These are phyloP conservation scores for Eilema sororculum DNA, from an alignment of 2,888 invertebrate genomes.

Conservation along the genomic window DNA sequence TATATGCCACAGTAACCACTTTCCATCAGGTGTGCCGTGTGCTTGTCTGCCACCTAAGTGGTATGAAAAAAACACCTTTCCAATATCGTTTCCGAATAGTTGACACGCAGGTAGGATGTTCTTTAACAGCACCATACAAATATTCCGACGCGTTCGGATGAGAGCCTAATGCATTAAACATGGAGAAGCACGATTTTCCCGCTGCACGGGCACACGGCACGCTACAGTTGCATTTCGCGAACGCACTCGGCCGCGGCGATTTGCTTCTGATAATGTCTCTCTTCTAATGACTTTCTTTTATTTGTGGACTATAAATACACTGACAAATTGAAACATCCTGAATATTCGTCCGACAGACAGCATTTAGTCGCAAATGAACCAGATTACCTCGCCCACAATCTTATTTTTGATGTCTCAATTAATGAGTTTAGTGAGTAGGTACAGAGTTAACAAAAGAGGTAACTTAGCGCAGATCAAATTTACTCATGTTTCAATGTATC, in stretches of 20 bases:
- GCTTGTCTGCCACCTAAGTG: too few species aligned
- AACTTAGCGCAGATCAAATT: not conserved
- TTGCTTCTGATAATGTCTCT: slow-evolving; percentile 68
- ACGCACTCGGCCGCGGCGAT: slow-evolving; percentile 72
- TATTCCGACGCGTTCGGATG: slow-evolving; percentile 45
- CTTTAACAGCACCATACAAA: slow-evolving; percentile 57
- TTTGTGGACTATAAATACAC: slow-evolving; percentile 38
- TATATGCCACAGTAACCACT: too few species aligned
- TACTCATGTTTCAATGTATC: too few species aligned
- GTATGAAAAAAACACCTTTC: not conserved
- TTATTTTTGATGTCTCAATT: not conserved
- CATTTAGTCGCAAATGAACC: not conserved
- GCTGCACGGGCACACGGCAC: slow-evolving; percentile 59
- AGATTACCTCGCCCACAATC: not conserved
- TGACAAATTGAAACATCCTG: slow-evolving; percentile 25
- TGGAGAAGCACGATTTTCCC: slow-evolving; percentile 74
- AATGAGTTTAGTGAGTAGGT: not conserved
- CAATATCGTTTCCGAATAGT: slow-evolving; percentile 31
- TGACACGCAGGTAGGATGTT: slow-evolving; percentile 35
- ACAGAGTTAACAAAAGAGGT: not conserved
- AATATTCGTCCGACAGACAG: slow-evolving; percentile 12
- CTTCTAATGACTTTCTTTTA: slow-evolving; percentile 76
- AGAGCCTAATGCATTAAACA: slow-evolving; percentile 71
- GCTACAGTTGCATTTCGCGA: slow-evolving; percentile 70
- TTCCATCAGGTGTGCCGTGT: too few species aligned